Evolutionary conservation across 2,888 invertebrate species (phyloP), one percentile per base, ranked within the genome.

Genomic region (Mechanitis mazaeus): DNA sequence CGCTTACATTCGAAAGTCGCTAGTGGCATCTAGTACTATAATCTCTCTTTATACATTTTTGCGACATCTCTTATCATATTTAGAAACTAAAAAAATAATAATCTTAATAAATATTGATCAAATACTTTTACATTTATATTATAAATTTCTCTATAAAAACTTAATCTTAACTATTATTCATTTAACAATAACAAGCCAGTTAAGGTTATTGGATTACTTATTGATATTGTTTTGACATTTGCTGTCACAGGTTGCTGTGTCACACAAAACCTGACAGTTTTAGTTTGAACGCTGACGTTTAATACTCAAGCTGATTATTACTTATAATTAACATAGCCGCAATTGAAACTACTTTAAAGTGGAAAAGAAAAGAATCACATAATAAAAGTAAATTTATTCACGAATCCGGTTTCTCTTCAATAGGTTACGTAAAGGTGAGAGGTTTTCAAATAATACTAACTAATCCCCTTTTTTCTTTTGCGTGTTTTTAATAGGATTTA

Each of bases 381-480:
- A 53, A 47, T 55, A 47, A 42, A 59, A 54, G 42, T 59, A 56
- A 63, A 47, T 54, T 66, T 72, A 74, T 69, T 73, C 68, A 68
- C 45, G 20, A 68, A 75, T 76, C 77, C 70, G 72, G 78, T 78
- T 77, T 59, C 38, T 47, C n/a, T 54, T n/a, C 50, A 54, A 33
- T 56, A 59, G 35, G 9, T 63, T 47, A 55, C 59, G n/a, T 58
- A 59, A 57, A 62, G 55, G 59, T 59, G 35, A 28, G 61, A 59
- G 11, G 33, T 11, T 50, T 28, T 50, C 31, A 11, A 4, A 1
- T 50, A 31, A 9, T 9, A 54, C 56, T 63, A 47, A 45, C 45
- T 46, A 59, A 63, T 59, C 54, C 42, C 3, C 54, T 45, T 9
- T 46, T 56, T 59, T 54, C 56, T 60, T 63, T 63, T 56, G 45